These are phyloP conservation scores for Noctua fimbriata DNA, from an alignment of 2,888 invertebrate species.

Conservation along the genomic window DNA sequence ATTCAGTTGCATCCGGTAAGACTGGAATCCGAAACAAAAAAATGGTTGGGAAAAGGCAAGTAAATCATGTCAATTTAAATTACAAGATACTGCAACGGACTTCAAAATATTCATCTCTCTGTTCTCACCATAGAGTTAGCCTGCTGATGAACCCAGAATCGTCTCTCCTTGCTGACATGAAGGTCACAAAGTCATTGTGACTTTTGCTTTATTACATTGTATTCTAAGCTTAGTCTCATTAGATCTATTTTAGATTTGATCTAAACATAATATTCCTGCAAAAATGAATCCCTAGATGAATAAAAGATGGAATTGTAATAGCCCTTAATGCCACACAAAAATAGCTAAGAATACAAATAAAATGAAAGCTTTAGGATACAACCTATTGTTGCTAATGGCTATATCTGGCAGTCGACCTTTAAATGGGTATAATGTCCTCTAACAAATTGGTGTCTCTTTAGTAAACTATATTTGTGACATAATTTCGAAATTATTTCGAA, in stretches of 20 bases:
- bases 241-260: constrained; percentile 6
- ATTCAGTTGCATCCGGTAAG: too few species aligned
- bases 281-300: constrained; percentile 18
- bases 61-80: too few species aligned
- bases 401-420: constrained; percentile 16
- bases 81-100: not conserved
- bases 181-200: not conserved
- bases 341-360: constrained; percentile 16
- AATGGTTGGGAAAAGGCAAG: too few species aligned
- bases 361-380: constrained; percentile 12
- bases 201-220: not conserved
- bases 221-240: not conserved
- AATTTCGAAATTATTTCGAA: not conserved
- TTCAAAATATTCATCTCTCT: not conserved
- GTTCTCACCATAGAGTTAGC: too few species aligned
- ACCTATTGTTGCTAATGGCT: constrained; percentile 2
- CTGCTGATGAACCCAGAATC: not conserved
- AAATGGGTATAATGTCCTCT: constrained; percentile 5
- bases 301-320: constrained; percentile 20
- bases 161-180: too few species aligned
- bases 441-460: constrained; percentile 6
- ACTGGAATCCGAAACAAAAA: too few species aligned
- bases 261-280: not conserved
- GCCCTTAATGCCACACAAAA: constrained; percentile 8
- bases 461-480: not conserved